These are phyloP conservation scores for Metacarcinus magister DNA, from an alignment of 2,888 invertebrate species.

Conservation along the genomic window DNA sequence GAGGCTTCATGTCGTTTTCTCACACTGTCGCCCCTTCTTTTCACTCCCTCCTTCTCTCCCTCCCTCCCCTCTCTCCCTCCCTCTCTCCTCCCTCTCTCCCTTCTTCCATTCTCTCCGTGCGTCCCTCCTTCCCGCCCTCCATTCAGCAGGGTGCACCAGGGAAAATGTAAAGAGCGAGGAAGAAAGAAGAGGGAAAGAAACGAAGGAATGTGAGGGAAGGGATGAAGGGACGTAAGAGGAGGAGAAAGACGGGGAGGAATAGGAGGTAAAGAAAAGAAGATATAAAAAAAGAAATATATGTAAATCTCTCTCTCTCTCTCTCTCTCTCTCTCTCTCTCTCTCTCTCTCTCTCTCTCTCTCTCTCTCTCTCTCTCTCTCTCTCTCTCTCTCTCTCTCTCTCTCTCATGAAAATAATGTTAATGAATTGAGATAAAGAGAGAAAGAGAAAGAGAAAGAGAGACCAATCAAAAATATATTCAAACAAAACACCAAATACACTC, in stretches of 20 bases:
- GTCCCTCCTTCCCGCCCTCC: neutral
- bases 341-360: constrained; percentile 39
- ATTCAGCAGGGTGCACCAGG: neutral
- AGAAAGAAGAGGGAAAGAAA: neutral
- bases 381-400: neutral
- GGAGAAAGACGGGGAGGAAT: neutral
- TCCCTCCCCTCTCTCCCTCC: no score
- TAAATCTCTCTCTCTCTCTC: constrained; percentile 40
- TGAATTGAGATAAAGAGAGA: neutral
- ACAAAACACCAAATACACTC: no score
- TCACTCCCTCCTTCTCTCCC: neutral
- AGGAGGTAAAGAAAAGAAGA: neutral
- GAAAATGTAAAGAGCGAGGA: neutral
- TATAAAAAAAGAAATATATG: neutral
- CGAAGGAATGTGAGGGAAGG: neutral
- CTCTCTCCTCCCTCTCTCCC: neutral
- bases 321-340: constrained; percentile 51
- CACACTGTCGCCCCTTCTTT: constrained; percentile 13
- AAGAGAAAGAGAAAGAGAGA: no score
- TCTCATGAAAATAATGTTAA: neutral
- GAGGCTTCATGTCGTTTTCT: neutral
- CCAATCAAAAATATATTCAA: no score
- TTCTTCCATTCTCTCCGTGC: neutral
- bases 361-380: neutral
- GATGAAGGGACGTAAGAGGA: neutral